These are phyloP conservation scores for Sesamia inferens DNA, from an alignment of 2,888 invertebrate genomes.

Conservation along the genomic window DNA sequence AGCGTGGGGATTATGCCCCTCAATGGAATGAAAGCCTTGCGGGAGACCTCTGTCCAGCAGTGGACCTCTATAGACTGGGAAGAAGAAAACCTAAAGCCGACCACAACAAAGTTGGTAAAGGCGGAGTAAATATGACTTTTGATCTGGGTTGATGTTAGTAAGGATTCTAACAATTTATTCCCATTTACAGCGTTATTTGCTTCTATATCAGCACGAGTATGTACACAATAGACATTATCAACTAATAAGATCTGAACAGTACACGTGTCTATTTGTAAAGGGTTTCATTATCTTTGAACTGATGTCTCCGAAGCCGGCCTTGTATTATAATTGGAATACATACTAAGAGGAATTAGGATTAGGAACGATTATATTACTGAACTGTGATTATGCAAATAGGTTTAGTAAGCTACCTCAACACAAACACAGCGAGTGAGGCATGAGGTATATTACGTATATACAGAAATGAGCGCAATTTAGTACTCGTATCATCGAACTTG, in stretches of 20 bases:
- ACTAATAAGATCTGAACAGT: slow-evolving; percentile 39
- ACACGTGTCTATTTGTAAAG: slow-evolving; percentile 45
- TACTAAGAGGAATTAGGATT: slow-evolving; percentile 36
- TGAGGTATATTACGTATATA: no score
- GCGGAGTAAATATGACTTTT: background rate
- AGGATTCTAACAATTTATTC: background rate
- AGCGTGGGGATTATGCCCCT: no score
- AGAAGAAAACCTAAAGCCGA: no score
- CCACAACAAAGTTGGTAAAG: no score
- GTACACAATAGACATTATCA: slow-evolving; percentile 45
- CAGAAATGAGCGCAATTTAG: slow-evolving; percentile 1
- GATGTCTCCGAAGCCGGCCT: slow-evolving; percentile 18
- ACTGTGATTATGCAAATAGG: slow-evolving; percentile 12
- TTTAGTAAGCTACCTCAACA: background rate
- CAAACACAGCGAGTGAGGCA: background rate
- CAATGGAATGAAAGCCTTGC: no score
- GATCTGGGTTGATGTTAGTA: background rate
- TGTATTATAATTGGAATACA: slow-evolving; percentile 32
- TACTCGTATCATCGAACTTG: background rate
- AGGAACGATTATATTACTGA: slow-evolving; percentile 15
- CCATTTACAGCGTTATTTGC: slow-evolving; percentile 18
- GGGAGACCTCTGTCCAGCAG: no score
- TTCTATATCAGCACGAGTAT: slow-evolving; percentile 6
- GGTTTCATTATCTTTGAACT: slow-evolving; percentile 52
- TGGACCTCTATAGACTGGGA: no score